Conservation (phyloP, 2,113 vertebrate species). For the Indicator maculatus region DNA sequence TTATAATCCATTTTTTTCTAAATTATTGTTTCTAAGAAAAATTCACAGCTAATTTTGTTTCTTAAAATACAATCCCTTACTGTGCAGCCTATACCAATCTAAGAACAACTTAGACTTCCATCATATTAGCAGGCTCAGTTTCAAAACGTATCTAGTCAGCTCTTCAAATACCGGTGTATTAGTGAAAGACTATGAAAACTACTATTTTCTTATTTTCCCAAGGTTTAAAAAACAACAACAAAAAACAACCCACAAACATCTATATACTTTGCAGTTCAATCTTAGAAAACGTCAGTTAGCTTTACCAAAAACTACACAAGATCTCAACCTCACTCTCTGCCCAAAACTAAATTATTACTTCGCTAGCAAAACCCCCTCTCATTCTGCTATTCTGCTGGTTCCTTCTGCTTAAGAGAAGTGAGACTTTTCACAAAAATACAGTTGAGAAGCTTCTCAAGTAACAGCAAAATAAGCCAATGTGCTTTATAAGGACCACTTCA, state of each 20-base stretch:
- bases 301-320: background rate
- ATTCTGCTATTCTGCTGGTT: background rate
- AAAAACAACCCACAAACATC: background rate
- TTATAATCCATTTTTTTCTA: background rate
- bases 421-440: background rate
- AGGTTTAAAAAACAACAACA: background rate
- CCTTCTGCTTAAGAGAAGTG: background rate
- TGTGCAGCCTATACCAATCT: background rate
- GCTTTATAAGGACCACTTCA: background rate
- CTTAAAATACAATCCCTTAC: background rate
- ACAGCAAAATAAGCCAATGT: background rate
- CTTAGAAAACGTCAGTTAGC: background rate
- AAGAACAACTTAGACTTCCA: background rate
- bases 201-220: background rate
- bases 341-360: background rate
- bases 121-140: background rate
- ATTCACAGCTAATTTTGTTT: background rate
- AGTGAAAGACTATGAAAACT: background rate
- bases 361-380: background rate
- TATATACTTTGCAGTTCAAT: background rate
- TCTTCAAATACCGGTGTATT: background rate
- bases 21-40: conserved; percentile 1
- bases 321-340: background rate
- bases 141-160: background rate
- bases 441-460: background rate